These are phyloP conservation scores for Leucopsar rothschildi DNA, from an alignment of 2,113 vertebrate genomes.

Conservation along the genomic window DNA sequence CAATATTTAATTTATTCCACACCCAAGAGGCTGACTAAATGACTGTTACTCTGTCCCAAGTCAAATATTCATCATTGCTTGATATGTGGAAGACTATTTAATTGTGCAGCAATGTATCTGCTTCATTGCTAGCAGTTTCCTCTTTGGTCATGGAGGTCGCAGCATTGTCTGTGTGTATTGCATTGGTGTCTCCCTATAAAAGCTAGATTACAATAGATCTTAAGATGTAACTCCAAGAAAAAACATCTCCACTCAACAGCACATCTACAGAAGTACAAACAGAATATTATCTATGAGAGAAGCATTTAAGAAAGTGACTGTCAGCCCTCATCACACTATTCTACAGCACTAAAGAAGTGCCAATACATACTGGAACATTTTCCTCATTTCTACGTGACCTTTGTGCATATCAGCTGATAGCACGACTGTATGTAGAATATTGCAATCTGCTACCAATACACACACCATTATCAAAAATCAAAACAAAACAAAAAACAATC, in stretches of 20 bases:
- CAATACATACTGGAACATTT: neutral
- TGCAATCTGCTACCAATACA: neutral
- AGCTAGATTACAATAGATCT: neutral
- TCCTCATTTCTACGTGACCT: neutral
- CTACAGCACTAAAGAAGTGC: neutral
- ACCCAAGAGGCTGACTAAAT: neutral
- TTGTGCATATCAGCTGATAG: neutral
- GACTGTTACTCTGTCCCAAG: neutral
- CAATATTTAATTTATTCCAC: neutral
- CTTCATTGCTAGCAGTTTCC: neutral
- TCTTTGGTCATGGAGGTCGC: neutral
- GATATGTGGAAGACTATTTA: neutral
- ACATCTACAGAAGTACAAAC: neutral
- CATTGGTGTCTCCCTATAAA: neutral
- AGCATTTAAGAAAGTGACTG: neutral
- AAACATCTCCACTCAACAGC: neutral
- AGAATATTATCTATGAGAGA: neutral
- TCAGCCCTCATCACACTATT: neutral
- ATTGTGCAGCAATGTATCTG: neutral
- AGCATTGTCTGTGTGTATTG: neutral
- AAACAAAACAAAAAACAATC: neutral
- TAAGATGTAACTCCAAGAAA: neutral
- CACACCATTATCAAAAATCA: neutral
- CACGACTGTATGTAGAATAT: neutral
- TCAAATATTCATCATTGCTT: neutral